Conservation (phyloP, 2,113 vertebrate genomes). For the Lepisosteus oculatus region DNA sequence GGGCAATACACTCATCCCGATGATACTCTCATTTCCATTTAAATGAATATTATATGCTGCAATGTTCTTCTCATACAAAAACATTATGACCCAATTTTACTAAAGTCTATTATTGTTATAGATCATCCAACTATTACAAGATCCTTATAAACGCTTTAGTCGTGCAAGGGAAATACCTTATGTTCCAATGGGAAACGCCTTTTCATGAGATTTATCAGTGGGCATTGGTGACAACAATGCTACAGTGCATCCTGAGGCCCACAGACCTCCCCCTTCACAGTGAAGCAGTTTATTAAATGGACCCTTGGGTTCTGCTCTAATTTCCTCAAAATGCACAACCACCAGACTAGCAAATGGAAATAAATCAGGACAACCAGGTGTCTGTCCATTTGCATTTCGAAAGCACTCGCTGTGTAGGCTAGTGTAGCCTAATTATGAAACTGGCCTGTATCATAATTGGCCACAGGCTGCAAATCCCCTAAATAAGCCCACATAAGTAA, state of each 20-base stretch:
- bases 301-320: conserved; percentile 58
- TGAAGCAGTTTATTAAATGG: conserved; percentile 38
- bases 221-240: conserved; percentile 13
- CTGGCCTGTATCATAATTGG: conserved; percentile 17
- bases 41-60: too few species aligned
- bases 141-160: too few species aligned
- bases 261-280: conserved; percentile 40
- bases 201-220: conserved; percentile 18
- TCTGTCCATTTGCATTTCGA: conserved; percentile 20
- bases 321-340: conserved; percentile 41
- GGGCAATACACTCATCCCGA: too few species aligned
- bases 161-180: too few species aligned
- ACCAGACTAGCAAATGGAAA: conserved; percentile 36
- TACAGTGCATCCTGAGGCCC: conserved; percentile 24
- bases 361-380: conserved; percentile 31
- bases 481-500: background rate
- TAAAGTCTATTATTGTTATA: too few species aligned
- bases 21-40: too few species aligned
- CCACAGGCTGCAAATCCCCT: conserved; percentile 13
- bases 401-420: background rate
- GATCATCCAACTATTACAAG: too few species aligned
- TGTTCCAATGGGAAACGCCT: too few species aligned
- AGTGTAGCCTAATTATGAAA: background rate
- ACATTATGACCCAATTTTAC: too few species aligned
- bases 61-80: too few species aligned